Base-by-base conservation (phyloP, 92 coral and sea anemone genomes). In the Bergia sp. region DNA sequence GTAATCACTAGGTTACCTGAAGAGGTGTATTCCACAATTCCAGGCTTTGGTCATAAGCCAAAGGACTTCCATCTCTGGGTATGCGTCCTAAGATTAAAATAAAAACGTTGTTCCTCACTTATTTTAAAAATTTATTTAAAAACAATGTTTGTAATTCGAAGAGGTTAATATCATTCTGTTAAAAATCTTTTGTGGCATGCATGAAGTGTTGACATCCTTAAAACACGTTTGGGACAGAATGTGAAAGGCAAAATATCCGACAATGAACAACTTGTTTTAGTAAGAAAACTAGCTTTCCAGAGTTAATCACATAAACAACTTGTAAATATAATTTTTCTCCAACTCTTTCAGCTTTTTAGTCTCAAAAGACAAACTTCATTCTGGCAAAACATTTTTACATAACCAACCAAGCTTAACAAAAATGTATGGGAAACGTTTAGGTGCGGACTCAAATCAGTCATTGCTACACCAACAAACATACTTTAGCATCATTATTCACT, bases 1-100 rank as follows among this genome's bases (percentile, higher is more conserved):
- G 29, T 61, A 61, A 3, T 16, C 45, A 20, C 7, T 61, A 23
- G 18, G 50, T 15, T 90, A 96, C 99, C 99, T 94, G 92, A 94
- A 96, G 44, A 97, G 90, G 61, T 97, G 93, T 83, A 97, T 94
- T 50, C 99, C 99, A 73, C 96, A 90, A 85, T 97, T 97, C 99
- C 99, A 97, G 9, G 99, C 92, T 77, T 93, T 97, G 66, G 99
- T 97, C 99, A 97, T 97, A 73, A 97, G 89, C 99, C 99, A 97
- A 44, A 96, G 93, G 8, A 96, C 91, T 76, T 97, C 98, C 86
- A 96, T 88, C 77, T 97, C 99, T 7, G 99, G 99, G 87, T 94
- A 94, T 11, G 89, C 88, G 7, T 94, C 96, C 99, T 97, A 66
- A 16, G 8, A 11, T 36, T 11, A 15, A 80, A 71, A 38, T 39